Evolutionary conservation across 2,797 vertebrate genomes (phyloP).

Genomic region (Poeciliopsis infans): DNA sequence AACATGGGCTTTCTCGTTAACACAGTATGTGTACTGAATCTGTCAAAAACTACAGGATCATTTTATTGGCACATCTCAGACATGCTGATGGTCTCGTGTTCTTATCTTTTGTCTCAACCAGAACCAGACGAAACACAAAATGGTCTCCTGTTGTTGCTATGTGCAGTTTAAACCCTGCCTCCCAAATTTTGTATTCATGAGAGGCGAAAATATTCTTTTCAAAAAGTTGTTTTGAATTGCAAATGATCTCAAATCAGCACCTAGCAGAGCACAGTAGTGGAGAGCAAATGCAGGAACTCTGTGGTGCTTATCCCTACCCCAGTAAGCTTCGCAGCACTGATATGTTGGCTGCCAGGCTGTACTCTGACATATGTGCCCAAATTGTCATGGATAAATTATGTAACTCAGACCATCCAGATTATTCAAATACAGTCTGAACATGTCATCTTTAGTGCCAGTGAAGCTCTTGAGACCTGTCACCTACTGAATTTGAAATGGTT

Average conservation of each 20-base stretch:
- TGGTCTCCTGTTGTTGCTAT: constrained; percentile 64
- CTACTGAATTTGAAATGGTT: constrained; percentile 76
- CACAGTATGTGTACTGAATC: constrained; percentile 29
- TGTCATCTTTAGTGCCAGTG: constrained; percentile 78
- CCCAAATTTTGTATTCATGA: constrained; percentile 82
- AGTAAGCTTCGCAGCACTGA: constrained; percentile 77
- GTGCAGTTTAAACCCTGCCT: constrained; percentile 72
- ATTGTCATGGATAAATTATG: constrained; percentile 86
- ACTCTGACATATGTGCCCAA: constrained; percentile 79
- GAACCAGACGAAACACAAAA: constrained; percentile 54
- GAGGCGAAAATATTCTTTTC: constrained; percentile 77
- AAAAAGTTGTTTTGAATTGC: constrained; percentile 85
- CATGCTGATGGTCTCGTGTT: constrained; percentile 36
- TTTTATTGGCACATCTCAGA: constrained; percentile 41
- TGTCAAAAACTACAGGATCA: constrained; percentile 3
- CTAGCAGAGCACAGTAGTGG: constrained; percentile 67
- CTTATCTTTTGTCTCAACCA: constrained; percentile 49
- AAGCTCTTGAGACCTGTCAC: constrained; percentile 79
- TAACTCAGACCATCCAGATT: constrained; percentile 84
- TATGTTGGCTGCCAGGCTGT: constrained; percentile 74
- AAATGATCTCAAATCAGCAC: constrained; percentile 81
- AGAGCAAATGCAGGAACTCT: constrained; percentile 74
- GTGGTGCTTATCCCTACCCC: constrained; percentile 76
- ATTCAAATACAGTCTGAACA: constrained; percentile 81
- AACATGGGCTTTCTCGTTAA: constrained; percentile 34